Evolutionary conservation across 2,113 vertebrate genomes (phyloP), one percentile per base, ranked within the genome.

Genomic region (Hystrix cristata): DNA sequence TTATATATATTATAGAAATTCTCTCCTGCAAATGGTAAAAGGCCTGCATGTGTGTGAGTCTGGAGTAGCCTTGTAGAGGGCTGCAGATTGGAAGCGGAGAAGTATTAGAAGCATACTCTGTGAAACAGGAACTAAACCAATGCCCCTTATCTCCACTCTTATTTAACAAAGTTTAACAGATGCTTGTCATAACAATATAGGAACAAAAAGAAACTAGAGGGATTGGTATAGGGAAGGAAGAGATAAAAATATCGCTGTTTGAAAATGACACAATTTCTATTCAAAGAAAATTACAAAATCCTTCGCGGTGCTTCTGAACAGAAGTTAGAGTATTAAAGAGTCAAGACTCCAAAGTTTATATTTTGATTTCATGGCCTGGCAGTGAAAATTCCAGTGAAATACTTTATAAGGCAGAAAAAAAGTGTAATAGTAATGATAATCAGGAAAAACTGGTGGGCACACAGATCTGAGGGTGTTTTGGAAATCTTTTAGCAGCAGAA

Each of bases 201-300:
- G 96, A 97, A 97, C 96, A 97, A 97, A 97, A 82, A 97, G 96
- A 96, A 94, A 90, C 94, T 55, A 48, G 95, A 91, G 78, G 95
- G 96, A 96, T 96, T 94, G 81, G 84, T 94, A 94, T 79, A 97
- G 95, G 94, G 96, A 97, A 97, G 97, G 97, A 97, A 97, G 96
- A 95, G 97, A 97, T 97, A 96, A 97, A 98, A 98, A 96, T 95
- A 95, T 38, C 53, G 0, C 96, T 95, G 92, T 97, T 97, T 97
- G 94, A 94, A 92, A 92, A 96, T 96, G 96, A 98, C 96, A 97
- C 95, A 94, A 96, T 97, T 97, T 97, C 96, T 97, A 96, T 97
- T 97, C 96, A 95, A 83, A 97, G 97, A 97, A 92, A 94, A 84
- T 97, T 90, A 92, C 93, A 91, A 87, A 90, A 97, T 59, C 59